These are phyloP conservation scores for Drosophila kepulauana DNA, from an alignment of 1,140 invertebrate genomes.

Conservation along the genomic window DNA sequence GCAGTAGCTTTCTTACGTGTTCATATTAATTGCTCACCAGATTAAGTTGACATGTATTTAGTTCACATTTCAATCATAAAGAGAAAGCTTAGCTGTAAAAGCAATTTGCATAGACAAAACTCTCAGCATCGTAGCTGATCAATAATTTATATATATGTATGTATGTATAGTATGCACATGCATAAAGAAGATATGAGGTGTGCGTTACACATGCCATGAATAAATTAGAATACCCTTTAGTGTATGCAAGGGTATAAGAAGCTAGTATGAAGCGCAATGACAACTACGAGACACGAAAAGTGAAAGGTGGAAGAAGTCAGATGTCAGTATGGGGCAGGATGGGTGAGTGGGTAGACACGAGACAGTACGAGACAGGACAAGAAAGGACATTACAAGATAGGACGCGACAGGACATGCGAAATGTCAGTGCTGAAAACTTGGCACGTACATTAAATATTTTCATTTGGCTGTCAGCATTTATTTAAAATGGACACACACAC, in stretches of 20 bases:
- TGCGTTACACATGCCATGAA: conserved; percentile 4
- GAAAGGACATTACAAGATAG: neutral
- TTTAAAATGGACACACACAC: conserved; percentile 66
- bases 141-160: neutral
- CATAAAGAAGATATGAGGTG: neutral
- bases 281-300: conserved; percentile 34
- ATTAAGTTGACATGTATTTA: too few species aligned
- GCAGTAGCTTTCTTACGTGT: too few species aligned
- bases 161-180: too few species aligned
- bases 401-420: conserved; percentile 42
- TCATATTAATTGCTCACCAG: too few species aligned
- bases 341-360: neutral
- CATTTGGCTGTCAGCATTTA: conserved; percentile 78
- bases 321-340: neutral
- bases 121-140: neutral
- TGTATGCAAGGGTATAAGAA: neutral
- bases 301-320: neutral
- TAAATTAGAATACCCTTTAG: conserved; percentile 1
- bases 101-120: conserved; percentile 1
- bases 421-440: conserved; percentile 55
- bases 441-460: conserved; percentile 79
- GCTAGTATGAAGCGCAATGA: conserved; percentile 38
- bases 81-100: neutral
- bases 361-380: neutral
- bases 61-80: too few species aligned